Base-by-base conservation (phyloP, 2,888 invertebrate genomes). In the Galerucella pusilla region DNA sequence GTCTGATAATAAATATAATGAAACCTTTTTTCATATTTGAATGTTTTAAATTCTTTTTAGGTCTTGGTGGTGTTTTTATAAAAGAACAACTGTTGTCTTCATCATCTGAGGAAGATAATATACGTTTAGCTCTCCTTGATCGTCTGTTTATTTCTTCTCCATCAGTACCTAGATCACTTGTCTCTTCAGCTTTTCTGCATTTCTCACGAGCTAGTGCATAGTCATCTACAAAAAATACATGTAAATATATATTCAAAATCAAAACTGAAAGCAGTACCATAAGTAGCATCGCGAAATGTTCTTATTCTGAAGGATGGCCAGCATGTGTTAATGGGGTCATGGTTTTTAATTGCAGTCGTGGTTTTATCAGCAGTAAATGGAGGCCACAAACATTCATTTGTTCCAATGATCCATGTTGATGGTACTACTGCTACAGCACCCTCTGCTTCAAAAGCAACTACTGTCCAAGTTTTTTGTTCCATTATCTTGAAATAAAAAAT, bases 121-220 rank as follows among this genome's bases (percentile, higher is more conserved):
- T 14, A 16, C 52, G 46, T 12, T 11, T 52, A 10, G 52, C n/a
- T 46, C 14, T 52, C 28, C 67, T 67, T 52, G 20, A 4, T 2
- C 35, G 35, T 35, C 35, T 4, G 35, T 35, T 35, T 5, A 35
- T n/a, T n/a, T n/a, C n/a, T n/a, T n/a, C n/a, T n/a, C n/a, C n/a
- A n/a, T n/a, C n/a, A n/a, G 35, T 35, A 67, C 20, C 67, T 25
- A 67, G 9, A 67, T 67, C 67, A 67, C 67, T 67, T 10, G 67
- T 67, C 20, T 7, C 67, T 28, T 67, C 67, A 57, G 67, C 54
- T 57, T 67, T 67, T 57, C 25, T 35, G 67, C 67, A 67, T 12
- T 67, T 67, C 52, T 67, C 25, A 28, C 67, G 52, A 14, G 67
- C 54, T 57, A 67, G 28, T 67, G 52, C 57, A 67, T 67, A 67